Base-by-base conservation (phyloP, 2,113 vertebrate genomes). In the Pogona vitticeps region DNA sequence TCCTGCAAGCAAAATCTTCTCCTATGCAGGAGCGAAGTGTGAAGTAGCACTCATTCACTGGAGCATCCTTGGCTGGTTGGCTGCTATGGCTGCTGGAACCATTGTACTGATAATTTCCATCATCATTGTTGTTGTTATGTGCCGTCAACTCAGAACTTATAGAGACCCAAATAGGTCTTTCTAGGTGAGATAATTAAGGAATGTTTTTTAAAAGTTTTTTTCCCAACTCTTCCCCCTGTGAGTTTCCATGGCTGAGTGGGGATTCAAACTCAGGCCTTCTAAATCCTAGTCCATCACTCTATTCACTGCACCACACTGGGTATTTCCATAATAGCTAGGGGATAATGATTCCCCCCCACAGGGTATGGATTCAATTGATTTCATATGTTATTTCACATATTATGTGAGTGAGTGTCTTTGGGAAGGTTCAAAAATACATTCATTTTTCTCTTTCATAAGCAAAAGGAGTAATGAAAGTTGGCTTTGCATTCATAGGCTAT, bases 11-110 rank as follows among this genome's bases (percentile, higher is more conserved):
- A 93, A 92, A 4, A 86, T 95, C 46, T 96, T 96, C 89, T 95
- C 95, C 89, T 97, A 96, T 86, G 94, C 77, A 0, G 96, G 96
- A 5, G 95, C 96, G 76, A 96, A 86, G 14, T 97, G 97, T 12
- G 94, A 97, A 84, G 91, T 89, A 76, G 21, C 84, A 61, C 95
- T 95, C 36, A 63, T 97, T 58, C 94, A 96, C 0, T 90, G 96
- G 58, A 90, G 80, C 3, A 15, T 95, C 77, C 40, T 97, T 79
- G 96, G 96, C 76, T 86, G 96, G 88, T 14, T 63, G 46, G 73
- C 92, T 8, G 96, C 96, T 88, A 94, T 93, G 84, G 56, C 80
- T 0, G 93, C 93, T 18, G 92, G 95, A 15, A 58, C 85, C 1
- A n/a, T 96, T 80, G 79, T 94, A 79, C 59, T 97, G 84, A 21